Base-by-base conservation (phyloP, 2,888 invertebrate genomes). In the Synergus itoensis region DNA sequence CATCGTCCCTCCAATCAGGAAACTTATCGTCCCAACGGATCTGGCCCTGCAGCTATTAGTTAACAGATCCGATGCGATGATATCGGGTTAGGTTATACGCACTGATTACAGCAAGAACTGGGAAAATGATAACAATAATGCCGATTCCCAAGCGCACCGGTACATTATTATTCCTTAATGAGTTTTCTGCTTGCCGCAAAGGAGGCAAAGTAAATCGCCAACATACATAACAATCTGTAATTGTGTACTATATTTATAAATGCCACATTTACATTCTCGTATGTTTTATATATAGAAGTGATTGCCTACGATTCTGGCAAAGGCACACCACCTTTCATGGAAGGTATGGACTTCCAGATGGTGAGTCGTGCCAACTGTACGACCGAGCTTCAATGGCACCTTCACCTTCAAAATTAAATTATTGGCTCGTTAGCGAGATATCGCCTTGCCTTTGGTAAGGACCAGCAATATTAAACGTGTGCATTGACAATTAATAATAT, bases 381-480 rank as follows among this genome's bases (percentile, higher is more conserved):
- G 67, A 41, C 14, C 53, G 67, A 57, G 36, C 57, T 43, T 18
- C 62, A 69, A 43, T 78, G 81, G 79, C 77, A 78, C 62, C 77
- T 76, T 83, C 77, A 77, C 78, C 78, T 79, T 73, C 62, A 84
- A 85, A 86, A 84, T 87, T 86, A 89, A 89, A 89, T 88, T 89
- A 89, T 88, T 85, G 88, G 84, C 88, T 88, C 88, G 86, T 89
- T 88, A 89, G 82, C 84, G 77, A 84, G 83, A 83, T 85, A 86
- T 86, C 83, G 85, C 83, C 79, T 83, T 83, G 73, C 53, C 12
- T 48, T 43, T 45, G 9, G 48, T 0, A 53, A 36, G 36, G 36
- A 36, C n/a, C 40, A 16, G 4, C 57, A 57, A 57, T 57, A 36
- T 36, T 36, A 36, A 36, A 36, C 36, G 5, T 36, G 36, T 36